Conservation (phyloP, 2,113 vertebrate species). For the Meriones unguiculatus region DNA sequence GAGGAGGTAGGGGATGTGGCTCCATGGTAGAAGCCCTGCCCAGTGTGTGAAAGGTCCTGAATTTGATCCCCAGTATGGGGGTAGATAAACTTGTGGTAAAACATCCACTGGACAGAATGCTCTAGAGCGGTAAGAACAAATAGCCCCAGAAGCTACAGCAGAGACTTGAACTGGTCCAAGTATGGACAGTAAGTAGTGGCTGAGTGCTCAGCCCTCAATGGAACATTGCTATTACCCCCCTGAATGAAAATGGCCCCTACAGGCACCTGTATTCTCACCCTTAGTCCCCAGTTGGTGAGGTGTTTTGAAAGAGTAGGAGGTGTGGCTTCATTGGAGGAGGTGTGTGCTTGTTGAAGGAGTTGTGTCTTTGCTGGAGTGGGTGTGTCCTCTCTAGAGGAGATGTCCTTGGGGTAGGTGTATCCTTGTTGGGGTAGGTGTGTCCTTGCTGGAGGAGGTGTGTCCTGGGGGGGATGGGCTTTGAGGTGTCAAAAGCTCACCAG, state of each 20-base stretch:
- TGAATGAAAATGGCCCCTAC: background rate
- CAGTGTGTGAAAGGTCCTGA: background rate
- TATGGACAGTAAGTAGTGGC: background rate
- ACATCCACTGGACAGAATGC: rapidly evolving
- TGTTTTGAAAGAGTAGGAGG: background rate
- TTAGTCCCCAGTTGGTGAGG: background rate
- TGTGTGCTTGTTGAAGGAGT: too few species aligned
- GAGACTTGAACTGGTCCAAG: background rate
- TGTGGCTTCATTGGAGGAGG: background rate
- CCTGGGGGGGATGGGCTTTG: background rate
- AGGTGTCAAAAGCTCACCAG: background rate
- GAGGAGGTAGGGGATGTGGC: background rate
- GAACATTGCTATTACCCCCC: background rate
- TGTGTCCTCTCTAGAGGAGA: too few species aligned
- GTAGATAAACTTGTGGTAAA: rapidly evolving
- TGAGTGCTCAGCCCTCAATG: background rate
- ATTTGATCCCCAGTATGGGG: background rate
- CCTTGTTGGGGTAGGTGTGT: too few species aligned
- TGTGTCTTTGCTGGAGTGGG: too few species aligned
- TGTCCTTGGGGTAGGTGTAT: too few species aligned
- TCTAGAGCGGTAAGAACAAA: rapidly evolving
- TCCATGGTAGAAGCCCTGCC: background rate
- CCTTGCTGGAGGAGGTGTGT: too few species aligned
- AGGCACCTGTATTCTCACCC: background rate
- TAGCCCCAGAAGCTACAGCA: background rate